Evolutionary conservation across 2,888 invertebrate genomes (phyloP), one percentile per base, ranked within the genome.

Genomic region (Rhamnusium bicolor): DNA sequence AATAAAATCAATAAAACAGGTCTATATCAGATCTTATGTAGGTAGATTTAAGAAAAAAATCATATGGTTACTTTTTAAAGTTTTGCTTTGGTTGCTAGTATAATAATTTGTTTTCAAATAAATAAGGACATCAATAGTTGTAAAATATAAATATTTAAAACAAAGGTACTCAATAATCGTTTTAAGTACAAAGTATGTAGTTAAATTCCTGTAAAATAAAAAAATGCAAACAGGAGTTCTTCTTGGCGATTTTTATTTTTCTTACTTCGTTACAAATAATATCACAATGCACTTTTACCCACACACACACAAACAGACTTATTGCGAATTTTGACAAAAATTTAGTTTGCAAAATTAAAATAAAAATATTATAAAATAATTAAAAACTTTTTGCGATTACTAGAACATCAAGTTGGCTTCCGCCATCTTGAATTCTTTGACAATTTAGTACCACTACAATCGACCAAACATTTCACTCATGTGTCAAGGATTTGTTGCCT

Each of bases 321-420:
- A 19, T 65, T 65, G 32, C 19, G 32, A 32, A 53, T 65, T 65
- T 54, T 69, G 72, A 54, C 47, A 51, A 70, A 78, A 80, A 77
- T 76, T 76, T 77, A 74, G 74, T 74, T 74, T 70, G 69, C 76
- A 79, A 72, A 73, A 73, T 73, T 69, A 75, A 63, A 75, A 78
- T 65, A 73, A 73, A 75, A 74, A 75, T 75, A 58, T 78, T 75
- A 72, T 73, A 81, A 80, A 82, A 77, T 74, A 79, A 78, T 75
- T 76, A 78, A 80, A 81, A 81, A 80, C 67, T 73, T 81, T 77
- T 80, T 80, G 77, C 79, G 78, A 80, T 77, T 76, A 76, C 81
- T 82, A 86, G 78, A 83, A 84, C 84, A 83, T 86, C 87, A 87
- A 87, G 86, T 84, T 87, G 85, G 86, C 86, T 82, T 79, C 80